Conservation (phyloP, 2,113 vertebrate genomes). For the Pholis gunnellus region DNA sequence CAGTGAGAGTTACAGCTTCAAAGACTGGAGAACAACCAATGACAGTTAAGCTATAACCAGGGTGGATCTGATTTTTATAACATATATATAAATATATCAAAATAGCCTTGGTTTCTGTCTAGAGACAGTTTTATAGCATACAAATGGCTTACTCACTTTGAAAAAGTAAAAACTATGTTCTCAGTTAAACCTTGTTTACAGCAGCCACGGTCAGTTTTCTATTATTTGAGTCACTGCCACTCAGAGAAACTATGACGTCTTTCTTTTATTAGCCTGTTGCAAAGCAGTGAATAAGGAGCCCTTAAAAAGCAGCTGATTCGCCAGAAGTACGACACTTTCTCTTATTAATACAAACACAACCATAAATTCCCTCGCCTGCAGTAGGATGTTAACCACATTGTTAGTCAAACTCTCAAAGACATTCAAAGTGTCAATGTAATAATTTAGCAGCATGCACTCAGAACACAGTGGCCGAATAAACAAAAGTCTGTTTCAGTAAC, state of each 20-base stretch:
- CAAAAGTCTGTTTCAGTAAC: slow-evolving; percentile 29
- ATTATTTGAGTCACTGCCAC: slow-evolving; percentile 10
- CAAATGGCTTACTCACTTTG: slow-evolving; percentile 20
- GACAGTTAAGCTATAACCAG: not conserved
- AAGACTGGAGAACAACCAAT: not conserved
- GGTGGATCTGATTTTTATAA: not conserved
- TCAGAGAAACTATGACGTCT: not conserved
- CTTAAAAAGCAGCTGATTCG: not conserved
- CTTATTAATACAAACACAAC: not conserved
- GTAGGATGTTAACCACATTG: slow-evolving; percentile 12
- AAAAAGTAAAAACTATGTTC: not conserved
- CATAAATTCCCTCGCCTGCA: not conserved
- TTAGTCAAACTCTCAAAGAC: slow-evolving; percentile 5
- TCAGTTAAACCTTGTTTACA: not conserved
- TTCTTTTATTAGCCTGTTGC: not conserved
- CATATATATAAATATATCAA: not conserved
- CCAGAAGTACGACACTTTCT: slow-evolving; percentile 30
- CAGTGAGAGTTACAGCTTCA: not conserved
- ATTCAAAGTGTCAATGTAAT: not conserved
- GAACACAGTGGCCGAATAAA: slow-evolving; percentile 17
- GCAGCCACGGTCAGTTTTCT: slow-evolving; percentile 13
- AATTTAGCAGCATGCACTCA: slow-evolving; percentile 10
- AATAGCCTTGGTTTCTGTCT: not conserved
- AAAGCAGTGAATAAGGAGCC: slow-evolving; percentile 11
- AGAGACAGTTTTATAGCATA: slow-evolving; percentile 24